Conservation (phyloP, 37 sponge, comb jelly and placozoan species). For the Spongilla lacustris region DNA sequence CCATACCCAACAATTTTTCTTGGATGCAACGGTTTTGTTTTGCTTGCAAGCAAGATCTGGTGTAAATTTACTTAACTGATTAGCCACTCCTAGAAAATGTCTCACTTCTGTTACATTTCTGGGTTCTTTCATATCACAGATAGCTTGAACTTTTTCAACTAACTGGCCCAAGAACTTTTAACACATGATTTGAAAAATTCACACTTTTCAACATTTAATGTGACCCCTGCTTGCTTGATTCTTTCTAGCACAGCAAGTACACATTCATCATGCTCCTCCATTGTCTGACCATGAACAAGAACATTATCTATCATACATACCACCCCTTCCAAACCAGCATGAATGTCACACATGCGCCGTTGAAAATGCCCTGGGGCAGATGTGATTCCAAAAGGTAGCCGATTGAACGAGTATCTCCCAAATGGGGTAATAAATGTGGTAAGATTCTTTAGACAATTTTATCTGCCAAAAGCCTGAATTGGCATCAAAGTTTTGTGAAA, state of each 20-base stretch:
- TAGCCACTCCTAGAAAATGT: conserved; percentile 38
- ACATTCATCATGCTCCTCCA: conserved; percentile 12
- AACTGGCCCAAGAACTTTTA: too few species aligned
- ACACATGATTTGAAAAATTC: too few species aligned
- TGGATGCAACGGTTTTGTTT: conserved; percentile 11
- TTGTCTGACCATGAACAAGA: conserved; percentile 2
- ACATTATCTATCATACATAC: conserved; percentile 27
- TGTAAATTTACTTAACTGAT: conserved; percentile 47
- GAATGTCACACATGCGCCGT: neutral
- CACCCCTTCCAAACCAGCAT: conserved; percentile 32
- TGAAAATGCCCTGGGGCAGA: conserved; percentile 32
- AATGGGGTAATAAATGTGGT: conserved; percentile 33
- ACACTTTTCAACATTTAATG: too few species aligned
- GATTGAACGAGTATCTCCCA: conserved; percentile 17
- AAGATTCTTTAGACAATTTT: conserved; percentile 6
- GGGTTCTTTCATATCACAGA: conserved; percentile 19
- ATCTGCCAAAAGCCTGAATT: conserved; percentile 30
- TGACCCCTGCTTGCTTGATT: conserved; percentile 8
- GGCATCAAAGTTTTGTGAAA: neutral
- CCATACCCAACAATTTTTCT: conserved; percentile 18
- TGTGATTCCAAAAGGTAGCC: conserved; percentile 30
- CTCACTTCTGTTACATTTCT: conserved; percentile 13
- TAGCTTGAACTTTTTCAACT: conserved; percentile 16
- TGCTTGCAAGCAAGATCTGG: conserved; percentile 31
- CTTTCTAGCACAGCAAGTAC: conserved; percentile 18